phyloP scores from a whole-genome alignment of 2,797 vertebrate genomes.

The Pipistrellus pipistrellus region DNA sequence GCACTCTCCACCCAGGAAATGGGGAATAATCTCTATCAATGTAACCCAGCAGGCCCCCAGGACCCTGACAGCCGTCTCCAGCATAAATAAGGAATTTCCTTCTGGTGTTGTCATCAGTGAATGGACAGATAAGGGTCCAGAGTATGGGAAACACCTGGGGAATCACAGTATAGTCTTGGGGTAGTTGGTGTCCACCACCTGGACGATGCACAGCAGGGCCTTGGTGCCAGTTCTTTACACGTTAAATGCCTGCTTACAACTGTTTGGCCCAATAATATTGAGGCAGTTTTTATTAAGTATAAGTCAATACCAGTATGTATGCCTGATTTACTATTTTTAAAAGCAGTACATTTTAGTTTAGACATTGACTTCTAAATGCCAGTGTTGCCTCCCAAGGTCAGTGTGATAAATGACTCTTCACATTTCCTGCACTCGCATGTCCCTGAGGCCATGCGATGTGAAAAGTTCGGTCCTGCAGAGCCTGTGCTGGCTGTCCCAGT shows the following conservation, averaged over 20 bases:
- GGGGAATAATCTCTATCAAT: no score
- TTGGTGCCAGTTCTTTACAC: no score
- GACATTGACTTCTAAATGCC: not conserved
- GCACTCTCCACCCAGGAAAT: no score
- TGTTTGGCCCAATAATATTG: not conserved
- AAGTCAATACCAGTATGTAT: not conserved
- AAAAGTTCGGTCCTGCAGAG: conserved; percentile 97
- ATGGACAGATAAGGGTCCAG: no score
- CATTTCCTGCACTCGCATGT: conserved; percentile 94
- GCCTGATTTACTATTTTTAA: not conserved
- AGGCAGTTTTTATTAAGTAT: not conserved
- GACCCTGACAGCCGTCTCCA: no score
- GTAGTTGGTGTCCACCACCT: no score
- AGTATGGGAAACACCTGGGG: no score
- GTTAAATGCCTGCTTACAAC: not conserved
- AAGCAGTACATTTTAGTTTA: not conserved
- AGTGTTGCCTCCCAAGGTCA: not conserved
- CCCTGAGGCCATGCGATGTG: conserved; percentile 96
- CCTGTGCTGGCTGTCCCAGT: conserved; percentile 96
- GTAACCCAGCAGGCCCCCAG: no score
- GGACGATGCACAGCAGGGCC: no score
- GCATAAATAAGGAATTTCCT: no score
- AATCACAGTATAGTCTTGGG: no score
- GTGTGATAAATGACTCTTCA: not conserved
- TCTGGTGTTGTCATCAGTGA: no score